phyloP scores from a whole-genome alignment of 1,140 invertebrate species.

The Rhopalosiphum maidis region DNA sequence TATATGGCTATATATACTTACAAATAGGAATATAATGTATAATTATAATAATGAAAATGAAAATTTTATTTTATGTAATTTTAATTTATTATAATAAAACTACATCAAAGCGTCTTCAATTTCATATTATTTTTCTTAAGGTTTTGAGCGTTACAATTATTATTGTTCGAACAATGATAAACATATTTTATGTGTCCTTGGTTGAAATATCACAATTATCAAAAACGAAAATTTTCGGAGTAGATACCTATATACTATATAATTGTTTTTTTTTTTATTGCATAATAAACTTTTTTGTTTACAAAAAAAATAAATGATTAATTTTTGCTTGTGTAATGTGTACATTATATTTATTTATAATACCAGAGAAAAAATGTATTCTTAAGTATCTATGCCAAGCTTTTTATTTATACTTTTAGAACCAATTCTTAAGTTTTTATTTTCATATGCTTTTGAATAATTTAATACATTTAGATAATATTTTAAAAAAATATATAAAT shows the following conservation, averaged over 20 bases:
- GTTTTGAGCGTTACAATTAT: conserved; percentile 16
- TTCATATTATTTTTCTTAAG: neutral
- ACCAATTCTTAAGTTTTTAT: neutral
- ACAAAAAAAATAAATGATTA: neutral
- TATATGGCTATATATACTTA: too few species aligned
- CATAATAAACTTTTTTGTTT: neutral
- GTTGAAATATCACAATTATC: neutral
- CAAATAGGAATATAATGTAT: too few species aligned
- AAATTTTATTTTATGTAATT: neutral
- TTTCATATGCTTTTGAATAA: neutral
- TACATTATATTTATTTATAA: neutral
- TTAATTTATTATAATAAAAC: too few species aligned
- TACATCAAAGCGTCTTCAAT: too few species aligned
- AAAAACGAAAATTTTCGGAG: neutral
- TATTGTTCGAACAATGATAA: neutral
- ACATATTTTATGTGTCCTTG: neutral
- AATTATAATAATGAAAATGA: too few species aligned
- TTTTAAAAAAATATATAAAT: too few species aligned
- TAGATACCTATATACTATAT: neutral
- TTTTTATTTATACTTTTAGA: neutral
- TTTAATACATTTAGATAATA: neutral
- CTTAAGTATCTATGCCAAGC: neutral
- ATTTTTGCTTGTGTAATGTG: neutral
- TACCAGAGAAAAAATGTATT: neutral
- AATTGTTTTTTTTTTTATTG: conserved; percentile 12